Base-by-base conservation (phyloP, 64 coral and sea anemone genomes). In the Cladopsammia gracilis region DNA sequence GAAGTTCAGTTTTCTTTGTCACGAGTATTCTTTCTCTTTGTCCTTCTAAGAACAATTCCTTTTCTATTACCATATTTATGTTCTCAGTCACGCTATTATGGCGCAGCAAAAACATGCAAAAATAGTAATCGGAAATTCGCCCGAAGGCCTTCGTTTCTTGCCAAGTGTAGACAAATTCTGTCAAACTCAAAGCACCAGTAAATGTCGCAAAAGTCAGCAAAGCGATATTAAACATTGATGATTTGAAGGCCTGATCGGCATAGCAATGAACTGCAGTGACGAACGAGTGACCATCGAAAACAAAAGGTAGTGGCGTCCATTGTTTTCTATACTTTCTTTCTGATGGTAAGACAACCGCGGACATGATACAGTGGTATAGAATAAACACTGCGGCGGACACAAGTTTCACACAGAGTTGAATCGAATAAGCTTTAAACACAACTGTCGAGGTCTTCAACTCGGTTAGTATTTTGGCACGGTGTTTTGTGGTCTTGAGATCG, bases 201-300 rank as follows among this genome's bases (percentile, higher is more conserved):
- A 84, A 84, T 19, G 80, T 68, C 12, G 22, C 80, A 64, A 84
- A 84, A 20, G 60, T 84, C 80, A 84, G 22, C 62, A 84, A 66
- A 51, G 43, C 62, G 45, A 68, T 49, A 84, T 84, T 84, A 53
- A 84, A 68, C 18, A 84, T 84, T 66, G 80, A 84, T 84, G 60
- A 84, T 66, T 67, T 8, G 61, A 84, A 66, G 19, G 80, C 80
- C 49, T 67, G 80, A 84, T 84, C 80, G 58, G 80, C 80, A 64
- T 84, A 18, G 46, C 80, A 84, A 65, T 67, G 18, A 67, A 66
- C 10, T 48, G 19, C 11, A 46, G 80, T 68, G 4, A 46, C 43
- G 20, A 84, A 22, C 62, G 61, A 84, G 45, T 24, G 9, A 6
- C 7, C 45, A 23, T 24, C 62, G 46, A 49, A 62, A 47, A 75